These are phyloP conservation scores for Dicyrtomina minuta DNA, from an alignment of 2,888 invertebrate species.

Conservation along the genomic window DNA sequence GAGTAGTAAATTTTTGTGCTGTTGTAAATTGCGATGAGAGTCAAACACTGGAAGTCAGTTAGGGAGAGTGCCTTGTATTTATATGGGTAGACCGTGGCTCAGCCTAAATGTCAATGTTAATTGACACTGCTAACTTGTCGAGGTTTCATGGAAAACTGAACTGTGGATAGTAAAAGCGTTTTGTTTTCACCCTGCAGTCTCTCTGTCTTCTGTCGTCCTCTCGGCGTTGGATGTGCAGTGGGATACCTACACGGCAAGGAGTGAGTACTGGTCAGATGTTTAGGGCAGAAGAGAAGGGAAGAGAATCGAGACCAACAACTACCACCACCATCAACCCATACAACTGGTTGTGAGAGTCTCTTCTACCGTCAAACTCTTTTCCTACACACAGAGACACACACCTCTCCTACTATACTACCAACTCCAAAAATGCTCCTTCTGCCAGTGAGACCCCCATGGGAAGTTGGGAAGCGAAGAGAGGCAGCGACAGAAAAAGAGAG, in stretches of 20 bases:
- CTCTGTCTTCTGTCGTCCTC: background rate
- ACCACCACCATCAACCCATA: background rate
- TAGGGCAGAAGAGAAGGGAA: conserved; percentile 12
- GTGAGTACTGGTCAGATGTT: conserved; percentile 14
- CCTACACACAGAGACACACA: no score
- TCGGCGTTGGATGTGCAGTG: no score
- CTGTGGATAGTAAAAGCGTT: conserved; percentile 47
- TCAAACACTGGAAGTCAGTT: conserved; percentile 19
- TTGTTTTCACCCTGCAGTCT: conserved; percentile 38
- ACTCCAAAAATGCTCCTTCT: no score
- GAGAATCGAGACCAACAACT: no score
- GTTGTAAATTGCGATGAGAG: background rate
- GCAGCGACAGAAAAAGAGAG: background rate
- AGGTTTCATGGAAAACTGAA: conserved; percentile 44
- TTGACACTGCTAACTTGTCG: conserved; percentile 25
- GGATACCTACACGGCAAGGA: conserved; percentile 2
- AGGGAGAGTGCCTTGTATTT: conserved; percentile 21
- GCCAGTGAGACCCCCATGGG: conserved; percentile 18
- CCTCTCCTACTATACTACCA: background rate
- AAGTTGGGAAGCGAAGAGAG: background rate
- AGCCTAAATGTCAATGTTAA: conserved; percentile 9
- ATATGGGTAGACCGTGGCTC: conserved; percentile 5
- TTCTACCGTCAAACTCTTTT: no score
- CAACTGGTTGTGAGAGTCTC: no score
- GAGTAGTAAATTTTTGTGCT: background rate